Evolutionary conservation across 2,113 vertebrate species (phyloP).

Genomic region (Tenebrosternarchus preto): DNA sequence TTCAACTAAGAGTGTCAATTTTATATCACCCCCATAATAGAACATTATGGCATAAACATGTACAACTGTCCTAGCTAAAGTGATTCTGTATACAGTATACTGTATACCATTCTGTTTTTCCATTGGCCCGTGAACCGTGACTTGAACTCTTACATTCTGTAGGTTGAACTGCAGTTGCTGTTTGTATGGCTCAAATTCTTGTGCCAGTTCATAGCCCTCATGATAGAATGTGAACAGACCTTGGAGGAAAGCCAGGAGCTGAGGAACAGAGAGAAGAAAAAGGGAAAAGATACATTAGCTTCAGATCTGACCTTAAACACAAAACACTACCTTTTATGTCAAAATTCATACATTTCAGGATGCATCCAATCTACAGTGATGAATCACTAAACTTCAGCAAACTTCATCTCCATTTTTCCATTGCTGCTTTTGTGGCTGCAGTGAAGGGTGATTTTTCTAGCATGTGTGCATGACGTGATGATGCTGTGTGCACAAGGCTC

Average conservation of each 20-base stretch:
- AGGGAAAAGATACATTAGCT: too few relatives aligned
- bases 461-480: neutral
- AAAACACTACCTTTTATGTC: neutral
- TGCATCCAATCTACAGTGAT: neutral
- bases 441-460: neutral
- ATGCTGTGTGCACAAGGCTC: neutral
- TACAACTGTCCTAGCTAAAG: neutral
- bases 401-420: neutral
- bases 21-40: neutral
- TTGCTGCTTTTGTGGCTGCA: neutral
- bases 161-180: conserved; percentile 98
- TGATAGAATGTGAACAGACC: conserved; percentile 99
- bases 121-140: neutral
- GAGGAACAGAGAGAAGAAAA: conserved; percentile 51
- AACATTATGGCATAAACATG: neutral
- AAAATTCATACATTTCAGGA: neutral
- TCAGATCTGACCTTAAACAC: neutral
- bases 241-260: conserved; percentile 98
- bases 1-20: neutral
- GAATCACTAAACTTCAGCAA: neutral
- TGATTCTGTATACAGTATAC: neutral
- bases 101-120: neutral
- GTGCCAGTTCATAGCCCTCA: conserved; percentile 96
- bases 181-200: conserved; percentile 96
- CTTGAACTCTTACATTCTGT: conserved; percentile 86